phyloP scores from a whole-genome alignment of 2,797 vertebrate genomes.

The Epinephelus malabaricus region DNA sequence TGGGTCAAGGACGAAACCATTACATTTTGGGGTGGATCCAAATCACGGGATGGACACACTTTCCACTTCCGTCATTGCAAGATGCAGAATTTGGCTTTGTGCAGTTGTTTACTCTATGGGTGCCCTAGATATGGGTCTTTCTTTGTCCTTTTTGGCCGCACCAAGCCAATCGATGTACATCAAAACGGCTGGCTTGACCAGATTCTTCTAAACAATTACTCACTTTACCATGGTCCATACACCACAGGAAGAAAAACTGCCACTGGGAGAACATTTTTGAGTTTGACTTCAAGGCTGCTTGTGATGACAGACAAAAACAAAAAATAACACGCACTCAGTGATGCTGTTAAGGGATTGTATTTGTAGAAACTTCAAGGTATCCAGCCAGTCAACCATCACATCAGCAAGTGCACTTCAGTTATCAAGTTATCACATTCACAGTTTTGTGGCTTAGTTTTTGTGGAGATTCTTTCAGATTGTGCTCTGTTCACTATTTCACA shows the following conservation, averaged over 20 bases:
- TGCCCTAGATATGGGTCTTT: too few species aligned
- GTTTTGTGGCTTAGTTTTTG: constrained; percentile 41
- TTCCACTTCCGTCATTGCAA: too few species aligned
- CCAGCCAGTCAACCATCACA: constrained; percentile 29
- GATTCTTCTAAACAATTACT: too few species aligned
- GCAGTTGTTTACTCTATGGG: too few species aligned
- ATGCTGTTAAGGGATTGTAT: constrained; percentile 45
- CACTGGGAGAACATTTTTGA: background rate
- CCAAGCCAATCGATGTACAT: too few species aligned
- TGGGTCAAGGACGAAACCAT: too few species aligned
- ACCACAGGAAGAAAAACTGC: background rate
- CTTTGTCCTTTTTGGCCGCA: too few species aligned
- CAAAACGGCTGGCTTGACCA: too few species aligned
- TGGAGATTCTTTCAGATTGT: constrained; percentile 15
- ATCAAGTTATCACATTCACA: constrained; percentile 71
- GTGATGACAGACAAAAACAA: background rate
- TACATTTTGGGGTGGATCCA: too few species aligned
- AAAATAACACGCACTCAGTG: background rate
- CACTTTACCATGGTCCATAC: background rate
- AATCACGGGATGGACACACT: too few species aligned
- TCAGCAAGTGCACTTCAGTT: constrained; percentile 62
- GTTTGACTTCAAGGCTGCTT: background rate
- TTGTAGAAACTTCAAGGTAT: constrained; percentile 40
- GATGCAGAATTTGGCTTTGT: too few species aligned
- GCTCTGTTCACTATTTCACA: constrained; percentile 30